A percentile compares a stretch with the other conserved stretches of the same genome.
phyloP scores from a whole-genome alignment of 2,113 vertebrate genomes.

The Leucopternis melanops region DNA sequence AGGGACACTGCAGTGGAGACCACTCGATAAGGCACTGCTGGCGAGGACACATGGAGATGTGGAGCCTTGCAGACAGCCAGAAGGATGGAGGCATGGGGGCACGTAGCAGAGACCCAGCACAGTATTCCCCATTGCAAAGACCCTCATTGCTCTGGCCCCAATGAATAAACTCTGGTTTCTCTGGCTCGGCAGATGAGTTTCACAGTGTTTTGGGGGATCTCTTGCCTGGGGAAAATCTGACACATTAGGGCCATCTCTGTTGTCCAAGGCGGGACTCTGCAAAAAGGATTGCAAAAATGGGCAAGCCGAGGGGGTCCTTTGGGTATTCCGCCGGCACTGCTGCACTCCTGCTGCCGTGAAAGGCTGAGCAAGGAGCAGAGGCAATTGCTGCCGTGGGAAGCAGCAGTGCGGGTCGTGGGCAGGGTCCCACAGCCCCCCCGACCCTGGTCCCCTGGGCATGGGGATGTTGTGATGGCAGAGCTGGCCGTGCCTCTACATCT shows the following conservation, averaged over 20 bases:
- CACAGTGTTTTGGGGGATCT: background rate
- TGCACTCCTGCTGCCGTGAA: background rate
- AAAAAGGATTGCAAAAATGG: background rate
- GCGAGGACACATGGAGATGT: background rate
- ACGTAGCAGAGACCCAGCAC: rapidly evolving
- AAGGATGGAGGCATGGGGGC: too few species aligned
- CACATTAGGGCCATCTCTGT: background rate
- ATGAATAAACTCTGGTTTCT: background rate
- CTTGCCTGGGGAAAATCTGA: background rate
- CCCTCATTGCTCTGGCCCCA: too few species aligned
- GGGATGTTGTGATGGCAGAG: rapidly evolving
- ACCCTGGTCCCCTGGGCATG: background rate
- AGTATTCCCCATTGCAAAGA: background rate
- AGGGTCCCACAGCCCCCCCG: background rate
- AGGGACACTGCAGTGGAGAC: too few species aligned
- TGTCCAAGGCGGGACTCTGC: background rate
- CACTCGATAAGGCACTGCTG: background rate
- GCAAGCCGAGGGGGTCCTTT: background rate
- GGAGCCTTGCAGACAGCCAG: too few species aligned
- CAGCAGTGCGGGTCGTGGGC: rapidly evolving
- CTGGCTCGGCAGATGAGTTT: background rate
- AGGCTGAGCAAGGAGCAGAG: background rate
- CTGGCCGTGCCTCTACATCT: background rate
- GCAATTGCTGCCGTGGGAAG: background rate
- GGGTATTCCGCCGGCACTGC: rapidly evolving